Conservation (phyloP, 2,888 invertebrate species). For the Mythimna albipuncta region DNA sequence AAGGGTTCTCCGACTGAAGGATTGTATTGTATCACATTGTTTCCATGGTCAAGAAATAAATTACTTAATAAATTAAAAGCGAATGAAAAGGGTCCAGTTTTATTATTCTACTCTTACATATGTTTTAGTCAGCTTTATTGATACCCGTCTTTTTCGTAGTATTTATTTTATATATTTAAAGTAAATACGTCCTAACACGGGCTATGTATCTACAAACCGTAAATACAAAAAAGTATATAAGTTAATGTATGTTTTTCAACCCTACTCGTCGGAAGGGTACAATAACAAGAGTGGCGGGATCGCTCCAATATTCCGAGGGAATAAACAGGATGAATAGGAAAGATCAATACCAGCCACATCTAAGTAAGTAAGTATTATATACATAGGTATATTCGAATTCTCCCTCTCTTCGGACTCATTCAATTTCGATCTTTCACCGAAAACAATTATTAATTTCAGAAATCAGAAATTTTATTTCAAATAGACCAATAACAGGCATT, state of each 20-base stretch:
- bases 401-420: slow-evolving; percentile 9
- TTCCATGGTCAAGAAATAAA: too few relatives aligned
- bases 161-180: not conserved
- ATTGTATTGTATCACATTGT: too few relatives aligned
- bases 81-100: not conserved
- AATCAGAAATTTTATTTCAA: too few relatives aligned
- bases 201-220: not conserved
- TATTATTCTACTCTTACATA: not conserved
- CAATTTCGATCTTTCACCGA: not conserved
- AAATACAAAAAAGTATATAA: slow-evolving; percentile 10
- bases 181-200: not conserved
- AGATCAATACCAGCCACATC: slow-evolving; percentile 23
- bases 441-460: not conserved
- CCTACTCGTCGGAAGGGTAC: slow-evolving; percentile 11
- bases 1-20: too few relatives aligned
- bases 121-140: not conserved
- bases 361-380: not conserved
- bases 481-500: too few relatives aligned
- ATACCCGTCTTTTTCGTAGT: not conserved
- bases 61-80: too few relatives aligned
- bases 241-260: slow-evolving; percentile 29
- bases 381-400: slow-evolving; percentile 6
- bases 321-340: slow-evolving; percentile 39
- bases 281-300: slow-evolving; percentile 23
- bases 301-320: slow-evolving; percentile 21